A percentile compares a stretch with the other conserved stretches of the same genome.
These are phyloP conservation scores for Tetragnatha versicolor DNA, from an alignment of 1,140 invertebrate species.

Conservation along the genomic window DNA sequence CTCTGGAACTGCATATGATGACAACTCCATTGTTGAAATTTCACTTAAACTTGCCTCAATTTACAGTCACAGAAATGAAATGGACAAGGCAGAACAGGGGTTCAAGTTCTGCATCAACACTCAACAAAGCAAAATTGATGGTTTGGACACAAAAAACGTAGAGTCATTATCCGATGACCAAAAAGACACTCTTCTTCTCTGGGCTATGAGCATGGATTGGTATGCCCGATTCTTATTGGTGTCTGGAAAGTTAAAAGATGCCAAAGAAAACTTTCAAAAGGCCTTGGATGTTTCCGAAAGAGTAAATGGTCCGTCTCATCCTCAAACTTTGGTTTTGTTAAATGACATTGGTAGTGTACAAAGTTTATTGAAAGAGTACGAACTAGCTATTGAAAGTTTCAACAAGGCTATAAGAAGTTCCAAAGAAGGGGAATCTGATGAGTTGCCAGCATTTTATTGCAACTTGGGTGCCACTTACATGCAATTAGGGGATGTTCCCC, in stretches of 20 bases:
- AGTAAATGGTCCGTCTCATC: constrained; percentile 73
- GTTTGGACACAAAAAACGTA: constrained; percentile 56
- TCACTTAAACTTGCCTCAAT: constrained; percentile 71
- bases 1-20: constrained; percentile 74
- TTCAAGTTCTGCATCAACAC: constrained; percentile 78
- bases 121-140: constrained; percentile 69
- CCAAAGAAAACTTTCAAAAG: constrained; percentile 73
- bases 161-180: constrained; percentile 62
- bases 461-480: constrained; percentile 84
- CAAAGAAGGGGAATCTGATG: constrained; percentile 68
- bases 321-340: constrained; percentile 78
- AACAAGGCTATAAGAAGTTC: constrained; percentile 75
- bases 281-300: constrained; percentile 74
- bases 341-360: constrained; percentile 85
- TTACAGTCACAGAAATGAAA: constrained; percentile 70
- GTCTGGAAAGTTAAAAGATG: constrained; percentile 67
- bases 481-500: constrained; percentile 72
- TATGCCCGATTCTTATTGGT: constrained; percentile 78
- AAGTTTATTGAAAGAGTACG: constrained; percentile 72
- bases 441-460: constrained; percentile 75
- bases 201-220: constrained; percentile 79
- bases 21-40: constrained; percentile 78
- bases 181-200: constrained; percentile 71
- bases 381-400: constrained; percentile 76
- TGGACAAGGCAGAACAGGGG: constrained; percentile 75